Percentiles rank a stretch among this genome's conserved stretches.
These are phyloP conservation scores for Icerya purchasi DNA, from an alignment of 2,888 invertebrate species.

Conservation along the genomic window DNA sequence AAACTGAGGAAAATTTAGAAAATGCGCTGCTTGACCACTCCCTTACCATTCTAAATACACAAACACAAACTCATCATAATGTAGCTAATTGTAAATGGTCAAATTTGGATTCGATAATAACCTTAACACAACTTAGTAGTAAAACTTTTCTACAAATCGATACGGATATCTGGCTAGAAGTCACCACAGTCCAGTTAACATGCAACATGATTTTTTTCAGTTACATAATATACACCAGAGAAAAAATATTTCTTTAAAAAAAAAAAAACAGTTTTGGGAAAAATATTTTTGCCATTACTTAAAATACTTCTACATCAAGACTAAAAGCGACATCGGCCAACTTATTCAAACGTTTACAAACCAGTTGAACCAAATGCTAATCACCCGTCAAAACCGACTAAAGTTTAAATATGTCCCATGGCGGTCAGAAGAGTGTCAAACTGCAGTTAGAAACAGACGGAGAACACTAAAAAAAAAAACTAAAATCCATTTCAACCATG, in stretches of 20 bases:
- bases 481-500: neutral
- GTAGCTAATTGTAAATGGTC: neutral
- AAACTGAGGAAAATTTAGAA: neutral
- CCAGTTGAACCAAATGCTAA: neutral
- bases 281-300: neutral
- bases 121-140: neutral
- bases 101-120: too few species aligned
- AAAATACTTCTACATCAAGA: neutral
- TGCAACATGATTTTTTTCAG: neutral
- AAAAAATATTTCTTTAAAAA: neutral
- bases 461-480: neutral
- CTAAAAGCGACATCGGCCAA: neutral
- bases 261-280: neutral
- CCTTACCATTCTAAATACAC: neutral
- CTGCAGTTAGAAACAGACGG: neutral
- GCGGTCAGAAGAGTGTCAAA: neutral
- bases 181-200: neutral
- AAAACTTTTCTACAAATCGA: neutral
- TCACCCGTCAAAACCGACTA: neutral
- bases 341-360: neutral
- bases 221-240: neutral
- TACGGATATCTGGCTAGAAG: neutral
- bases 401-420: neutral
- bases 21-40: neutral
- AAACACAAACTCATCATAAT: neutral